Base-by-base conservation (phyloP, 2,113 vertebrate species). In the Etheostoma spectabile region DNA sequence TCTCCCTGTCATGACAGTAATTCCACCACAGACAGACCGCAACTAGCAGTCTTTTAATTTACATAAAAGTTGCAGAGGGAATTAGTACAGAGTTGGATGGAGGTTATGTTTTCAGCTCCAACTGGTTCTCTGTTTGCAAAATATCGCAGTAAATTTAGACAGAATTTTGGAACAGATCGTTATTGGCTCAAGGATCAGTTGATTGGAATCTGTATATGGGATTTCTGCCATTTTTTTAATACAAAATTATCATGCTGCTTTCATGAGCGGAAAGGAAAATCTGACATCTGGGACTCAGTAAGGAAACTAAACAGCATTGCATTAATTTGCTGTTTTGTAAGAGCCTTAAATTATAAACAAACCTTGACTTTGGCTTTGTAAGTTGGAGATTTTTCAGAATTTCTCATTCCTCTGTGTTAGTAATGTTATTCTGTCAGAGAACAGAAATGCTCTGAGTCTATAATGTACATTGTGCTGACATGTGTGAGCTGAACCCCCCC, bases 81-180 rank as follows among this genome's bases (percentile, higher is more conserved):
- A 73, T 74, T 78, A 61, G 55, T 70, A 21, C 66, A 80, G 85
- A 77, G 55, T 79, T 89, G 77, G 85, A 86, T 74, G 63, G 62
- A 86, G 69, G 49, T 79, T 57, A 49, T 85, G 74, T 74, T 85
- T 79, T 86, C 67, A 63, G 55, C 71, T 86, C 81, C 89, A 88
- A 81, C 76, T 87, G 82, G 61, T 63, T 71, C 4, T 75, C 35
- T 83, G 70, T 84, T 63, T 84, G 78, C 80, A 84, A 84, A 82
- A 79, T 77, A 82, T 81, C 67, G 83, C 48, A 61, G 22, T 57
- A 64, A 55, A 81, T 69, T 75, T 72, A 49, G 30, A 77, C 51
- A 42, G 35, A 79, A 55, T 68, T 65, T 57, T 48, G 61, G 62
- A 60, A 79, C 66, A 67, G 52, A 80, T 76, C 12, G 59, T 55